These are phyloP conservation scores for Xiphophorus maculatus DNA, from an alignment of 2,113 vertebrate species.

Conservation along the genomic window DNA sequence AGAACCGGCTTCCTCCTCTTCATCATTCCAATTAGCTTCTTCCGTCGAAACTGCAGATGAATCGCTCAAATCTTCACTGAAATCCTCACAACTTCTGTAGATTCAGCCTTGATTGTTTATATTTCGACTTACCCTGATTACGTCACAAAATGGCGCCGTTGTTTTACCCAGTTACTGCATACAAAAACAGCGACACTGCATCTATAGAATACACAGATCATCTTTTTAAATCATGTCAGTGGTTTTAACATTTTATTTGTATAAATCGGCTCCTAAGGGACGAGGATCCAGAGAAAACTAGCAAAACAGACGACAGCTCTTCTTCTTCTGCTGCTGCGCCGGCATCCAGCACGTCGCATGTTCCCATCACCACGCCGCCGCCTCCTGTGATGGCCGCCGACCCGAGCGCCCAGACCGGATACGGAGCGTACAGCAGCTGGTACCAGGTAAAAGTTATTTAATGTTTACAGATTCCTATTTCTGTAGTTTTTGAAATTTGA, in stretches of 20 bases:
- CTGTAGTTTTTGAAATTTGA: background rate
- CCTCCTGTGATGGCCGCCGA: conserved; percentile 75
- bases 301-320: conserved; percentile 72
- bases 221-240: too few species aligned
- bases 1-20: too few species aligned
- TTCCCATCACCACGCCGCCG: conserved; percentile 73
- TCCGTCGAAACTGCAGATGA: too few species aligned
- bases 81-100: too few species aligned
- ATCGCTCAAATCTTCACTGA: too few species aligned
- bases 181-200: too few species aligned
- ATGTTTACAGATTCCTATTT: background rate
- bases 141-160: too few species aligned
- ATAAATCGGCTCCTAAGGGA: conserved; percentile 53
- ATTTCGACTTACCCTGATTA: too few species aligned
- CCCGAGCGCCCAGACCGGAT: conserved; percentile 54
- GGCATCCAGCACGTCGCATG: conserved; percentile 54
- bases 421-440: conserved; percentile 80
- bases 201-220: too few species aligned
- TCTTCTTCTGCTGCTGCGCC: conserved; percentile 9
- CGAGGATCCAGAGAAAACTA: conserved; percentile 78
- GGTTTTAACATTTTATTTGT: background rate
- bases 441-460: conserved; percentile 79
- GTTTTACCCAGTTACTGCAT: too few species aligned
- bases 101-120: too few species aligned
- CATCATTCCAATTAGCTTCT: too few species aligned